Evolutionary conservation across 2,888 invertebrate species (phyloP), one percentile per base, ranked within the genome.

Genomic region (Cheilosia vernalis): DNA sequence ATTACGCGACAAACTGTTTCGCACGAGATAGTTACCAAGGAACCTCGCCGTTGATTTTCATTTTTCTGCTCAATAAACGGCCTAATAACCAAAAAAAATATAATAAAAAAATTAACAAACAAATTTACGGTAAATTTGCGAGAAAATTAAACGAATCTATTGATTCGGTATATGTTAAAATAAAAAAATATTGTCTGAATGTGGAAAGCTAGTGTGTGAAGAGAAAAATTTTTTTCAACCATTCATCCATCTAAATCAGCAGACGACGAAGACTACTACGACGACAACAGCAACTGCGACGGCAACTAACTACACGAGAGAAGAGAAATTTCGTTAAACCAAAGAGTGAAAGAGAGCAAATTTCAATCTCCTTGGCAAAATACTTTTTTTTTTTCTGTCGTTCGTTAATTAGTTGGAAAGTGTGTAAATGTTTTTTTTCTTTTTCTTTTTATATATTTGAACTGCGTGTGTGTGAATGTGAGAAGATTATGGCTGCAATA

Each of bases 1-100:
- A 89, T 89, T 89, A 89, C 89, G 89, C 88, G 89, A 89, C 87
- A 86, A 88, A 87, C 87, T 87, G 87, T 87, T 88, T 88, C 86
- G 84, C 87, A 88, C 88, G 87, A 88, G 87, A 87, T 87, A 87
- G 74, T 86, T 58, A 27, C 37, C 56, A 19, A 58, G 61, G 19
- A 49, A 53, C 37, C 10, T 66, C 60, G 84, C 60, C 58, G 74
- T 79, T 19, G n/a, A 49, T 56, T 56, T 24, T 37, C 10, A 55
- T 69, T 60, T 73, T 47, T 64, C 64, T 53, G n/a, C 37, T 58
- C 19, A 56, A 42, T 37, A 63, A 70, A 69, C 51, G 61, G 61
- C 73, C 56, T 69, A 44, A 51, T 67, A 73, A 61, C 47, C 19
- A 9, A 63, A 19, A 37, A 67, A 77, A 77, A 58, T 55, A 78